Evolutionary conservation across 2,888 invertebrate genomes (phyloP).

Genomic region (Leucophora obtusa): DNA sequence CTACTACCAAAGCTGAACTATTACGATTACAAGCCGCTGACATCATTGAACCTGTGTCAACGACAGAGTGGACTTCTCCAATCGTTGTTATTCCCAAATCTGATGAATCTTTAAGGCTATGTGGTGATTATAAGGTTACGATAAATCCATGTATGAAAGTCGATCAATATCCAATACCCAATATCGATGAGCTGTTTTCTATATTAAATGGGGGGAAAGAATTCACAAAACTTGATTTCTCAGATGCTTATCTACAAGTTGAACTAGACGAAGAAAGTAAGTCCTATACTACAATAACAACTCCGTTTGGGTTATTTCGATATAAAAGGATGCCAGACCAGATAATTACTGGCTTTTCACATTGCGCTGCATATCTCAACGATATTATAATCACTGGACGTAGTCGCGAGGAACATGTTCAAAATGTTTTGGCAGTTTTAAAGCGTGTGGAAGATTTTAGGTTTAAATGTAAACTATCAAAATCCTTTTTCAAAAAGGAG

Average conservation of each 20-base stretch:
- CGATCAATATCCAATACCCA: too few relatives aligned
- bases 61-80: too few relatives aligned
- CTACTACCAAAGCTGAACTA: neutral
- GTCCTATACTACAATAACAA: slow-evolving; percentile 3
- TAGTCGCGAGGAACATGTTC: neutral
- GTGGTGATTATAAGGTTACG: too few relatives aligned
- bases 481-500: neutral
- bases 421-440: neutral
- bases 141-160: too few relatives aligned
- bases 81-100: too few relatives aligned
- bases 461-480: neutral
- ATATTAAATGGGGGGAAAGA: slow-evolving; percentile 6
- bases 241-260: slow-evolving; percentile 12
- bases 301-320: slow-evolving; percentile 16
- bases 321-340: slow-evolving; percentile 12
- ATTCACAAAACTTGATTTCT: slow-evolving; percentile 1
- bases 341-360: neutral
- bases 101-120: too few relatives aligned
- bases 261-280: slow-evolving; percentile 3
- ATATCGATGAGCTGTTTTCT: slow-evolving; percentile 2
- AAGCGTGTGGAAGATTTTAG: neutral
- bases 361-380: neutral
- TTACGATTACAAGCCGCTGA: slow-evolving; percentile 2
- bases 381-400: slow-evolving; percentile 5
- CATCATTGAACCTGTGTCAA: slow-evolving; percentile 1